Base-by-base conservation (phyloP, 2,888 invertebrate genomes). In the Morpho achilles region DNA sequence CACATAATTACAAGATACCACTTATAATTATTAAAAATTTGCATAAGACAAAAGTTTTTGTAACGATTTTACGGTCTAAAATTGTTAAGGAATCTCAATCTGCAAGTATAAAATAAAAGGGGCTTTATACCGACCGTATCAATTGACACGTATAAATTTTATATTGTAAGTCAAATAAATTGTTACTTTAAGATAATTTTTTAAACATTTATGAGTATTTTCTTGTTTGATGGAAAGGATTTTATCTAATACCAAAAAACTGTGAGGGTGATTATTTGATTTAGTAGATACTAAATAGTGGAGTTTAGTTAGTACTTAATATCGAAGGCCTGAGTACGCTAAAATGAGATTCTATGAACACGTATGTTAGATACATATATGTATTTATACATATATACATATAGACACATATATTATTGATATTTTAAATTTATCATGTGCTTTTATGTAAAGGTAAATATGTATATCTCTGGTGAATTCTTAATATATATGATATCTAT, bases 1-100 rank as follows among this genome's bases (percentile, higher is more conserved):
- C 32, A 72, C 74, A 68, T 75, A 79, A 86, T 80, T 81, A 80
- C 62, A 68, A 73, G 73, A 70, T 73, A 70, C 73, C 67, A 63
- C 72, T 72, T 66, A 66, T 69, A 68, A 67, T 69, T 67, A 67
- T 66, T 55, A 48, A 43, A 23, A 32, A 60, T 62, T 76, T 75
- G 71, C 70, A 75, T 75, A 69, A 73, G 67, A 73, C 69, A 72
- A 69, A 63, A 53, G 65, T 62, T 67, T 32, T 61, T 53, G 62
- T 66, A 69, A 70, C 65, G 68, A 65, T 62, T 60, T 61, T 58
- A 54, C 10, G 47, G 47, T 54, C 39, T 53, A 53, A 51, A 57
- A 40, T 10, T 40, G 53, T 53, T 16, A 8, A 8, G 42, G 46
- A 16, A 40, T 9, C 16, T 53, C 22, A 46, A 44, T 47, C 9